Percentiles rank a stretch among this genome's conserved stretches.
These are phyloP conservation scores for Cotesia typhae DNA, from an alignment of 1,140 invertebrate species.

Conservation along the genomic window DNA sequence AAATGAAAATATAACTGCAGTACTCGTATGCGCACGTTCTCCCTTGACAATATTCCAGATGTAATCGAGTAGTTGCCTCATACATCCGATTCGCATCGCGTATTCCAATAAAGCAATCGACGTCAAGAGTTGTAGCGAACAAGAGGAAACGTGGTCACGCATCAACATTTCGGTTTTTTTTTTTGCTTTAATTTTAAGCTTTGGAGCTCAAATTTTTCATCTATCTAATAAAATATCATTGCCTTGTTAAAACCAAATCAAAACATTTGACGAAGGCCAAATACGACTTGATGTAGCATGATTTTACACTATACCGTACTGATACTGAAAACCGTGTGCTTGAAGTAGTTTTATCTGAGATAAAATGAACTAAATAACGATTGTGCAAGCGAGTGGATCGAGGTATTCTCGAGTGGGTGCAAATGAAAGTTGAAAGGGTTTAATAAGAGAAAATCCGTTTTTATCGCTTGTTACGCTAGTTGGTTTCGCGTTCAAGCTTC, in stretches of 20 bases:
- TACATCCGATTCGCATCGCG: slow-evolving; percentile 31
- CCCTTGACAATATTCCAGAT: slow-evolving; percentile 19
- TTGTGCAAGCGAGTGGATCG: background rate
- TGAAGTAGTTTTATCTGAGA: background rate
- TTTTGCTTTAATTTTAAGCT: background rate
- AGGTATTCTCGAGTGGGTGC: background rate
- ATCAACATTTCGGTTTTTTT: slow-evolving; percentile 2
- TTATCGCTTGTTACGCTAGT: slow-evolving; percentile 33
- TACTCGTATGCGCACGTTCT: slow-evolving; percentile 5
- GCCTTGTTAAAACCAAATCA: slow-evolving; percentile 8
- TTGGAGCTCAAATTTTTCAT: slow-evolving; percentile 2
- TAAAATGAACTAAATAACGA: slow-evolving; percentile 8
- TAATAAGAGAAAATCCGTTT: slow-evolving; percentile 39
- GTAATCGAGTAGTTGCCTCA: slow-evolving; percentile 28
- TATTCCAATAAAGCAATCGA: slow-evolving; percentile 32
- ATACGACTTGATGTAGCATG: slow-evolving; percentile 1
- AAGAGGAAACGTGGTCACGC: background rate
- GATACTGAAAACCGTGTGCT: background rate
- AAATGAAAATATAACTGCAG: slow-evolving; percentile 4
- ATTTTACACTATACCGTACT: background rate
- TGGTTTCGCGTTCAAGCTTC: slow-evolving; percentile 1
- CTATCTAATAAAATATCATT: background rate
- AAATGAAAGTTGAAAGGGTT: slow-evolving; percentile 34
- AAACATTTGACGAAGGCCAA: slow-evolving; percentile 12
- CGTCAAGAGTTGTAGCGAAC: slow-evolving; percentile 18